phyloP scores from a whole-genome alignment of 2,888 invertebrate genomes.

The Ecliptopera silaceata region DNA sequence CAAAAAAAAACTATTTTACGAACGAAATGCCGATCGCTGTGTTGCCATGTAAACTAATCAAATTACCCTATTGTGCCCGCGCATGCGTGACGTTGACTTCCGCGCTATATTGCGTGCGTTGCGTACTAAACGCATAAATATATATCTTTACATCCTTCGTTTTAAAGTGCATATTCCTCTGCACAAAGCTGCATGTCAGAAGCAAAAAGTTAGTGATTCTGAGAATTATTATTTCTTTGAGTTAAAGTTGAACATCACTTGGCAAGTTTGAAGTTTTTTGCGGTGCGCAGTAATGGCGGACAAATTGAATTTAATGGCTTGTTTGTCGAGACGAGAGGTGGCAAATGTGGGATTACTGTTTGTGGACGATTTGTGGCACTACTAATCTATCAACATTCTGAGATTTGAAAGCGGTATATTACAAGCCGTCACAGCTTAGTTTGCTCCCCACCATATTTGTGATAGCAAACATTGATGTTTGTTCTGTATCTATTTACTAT shows the following conservation, averaged over 20 bases:
- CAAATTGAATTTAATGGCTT: conserved; percentile 28
- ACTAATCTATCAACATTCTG: too few species aligned
- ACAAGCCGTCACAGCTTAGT: too few species aligned
- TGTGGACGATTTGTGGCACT: background rate
- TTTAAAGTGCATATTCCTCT: conserved; percentile 17
- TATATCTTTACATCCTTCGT: background rate
- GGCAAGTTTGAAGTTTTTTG: conserved; percentile 16
- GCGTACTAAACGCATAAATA: conserved; percentile 24
- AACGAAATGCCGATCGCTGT: conserved; percentile 6
- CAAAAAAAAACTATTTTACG: too few species aligned
- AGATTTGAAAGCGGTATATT: too few species aligned
- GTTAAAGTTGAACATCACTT: conserved; percentile 4
- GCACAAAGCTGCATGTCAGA: background rate
- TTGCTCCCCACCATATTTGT: too few species aligned
- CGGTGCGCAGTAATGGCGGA: conserved; percentile 23
- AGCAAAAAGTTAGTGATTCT: background rate
- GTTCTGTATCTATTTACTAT: too few species aligned
- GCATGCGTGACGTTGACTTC: conserved; percentile 48
- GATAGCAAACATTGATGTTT: too few species aligned
- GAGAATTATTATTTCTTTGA: background rate
- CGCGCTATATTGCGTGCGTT: conserved; percentile 43
- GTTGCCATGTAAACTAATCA: conserved; percentile 30
- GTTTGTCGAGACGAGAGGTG: conserved; percentile 24
- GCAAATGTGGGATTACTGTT: conserved; percentile 16
- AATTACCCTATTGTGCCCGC: conserved; percentile 34